Evolutionary conservation across 2,888 invertebrate genomes (phyloP).

Genomic region (Mycogona germanica): DNA sequence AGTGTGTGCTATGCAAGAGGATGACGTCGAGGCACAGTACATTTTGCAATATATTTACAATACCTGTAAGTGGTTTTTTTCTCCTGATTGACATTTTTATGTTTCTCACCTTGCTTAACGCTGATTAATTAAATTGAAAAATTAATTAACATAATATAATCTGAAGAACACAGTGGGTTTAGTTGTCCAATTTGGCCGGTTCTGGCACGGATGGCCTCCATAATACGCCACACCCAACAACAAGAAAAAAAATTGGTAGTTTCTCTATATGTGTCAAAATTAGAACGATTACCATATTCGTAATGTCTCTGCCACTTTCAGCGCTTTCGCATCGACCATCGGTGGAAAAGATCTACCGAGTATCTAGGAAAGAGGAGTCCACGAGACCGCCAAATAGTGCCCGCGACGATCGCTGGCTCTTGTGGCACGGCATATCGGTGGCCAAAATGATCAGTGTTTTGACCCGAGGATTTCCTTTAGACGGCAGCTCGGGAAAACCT

Average conservation of each 20-base stretch:
- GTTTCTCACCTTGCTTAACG: not conserved
- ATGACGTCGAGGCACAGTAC: conserved; percentile 36
- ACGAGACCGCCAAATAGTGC: conserved; percentile 10
- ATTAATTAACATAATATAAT: no score
- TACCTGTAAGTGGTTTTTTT: conserved; percentile 28
- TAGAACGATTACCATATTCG: not conserved
- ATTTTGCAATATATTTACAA: conserved; percentile 40
- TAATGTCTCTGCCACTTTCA: conserved; percentile 4
- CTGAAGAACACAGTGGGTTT: no score
- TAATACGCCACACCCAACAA: no score
- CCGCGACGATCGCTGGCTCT: conserved; percentile 26
- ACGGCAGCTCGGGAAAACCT: conserved; percentile 22
- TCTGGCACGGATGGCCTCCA: no score
- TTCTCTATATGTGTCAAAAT: not conserved
- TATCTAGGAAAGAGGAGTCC: conserved; percentile 23
- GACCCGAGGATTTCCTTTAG: conserved; percentile 36
- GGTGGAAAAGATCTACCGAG: conserved; percentile 25
- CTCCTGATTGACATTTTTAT: not conserved
- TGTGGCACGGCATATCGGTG: conserved; percentile 41
- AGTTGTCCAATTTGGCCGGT: no score
- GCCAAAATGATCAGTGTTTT: conserved; percentile 40
- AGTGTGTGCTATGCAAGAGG: conserved; percentile 33
- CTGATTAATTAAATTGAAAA: not conserved
- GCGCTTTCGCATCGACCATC: conserved; percentile 16
- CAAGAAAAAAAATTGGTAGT: no score